Percentiles rank a stretch among this genome's conserved stretches.
phyloP scores from a whole-genome alignment of 2,888 invertebrate genomes.

The Atethmia centrago region DNA sequence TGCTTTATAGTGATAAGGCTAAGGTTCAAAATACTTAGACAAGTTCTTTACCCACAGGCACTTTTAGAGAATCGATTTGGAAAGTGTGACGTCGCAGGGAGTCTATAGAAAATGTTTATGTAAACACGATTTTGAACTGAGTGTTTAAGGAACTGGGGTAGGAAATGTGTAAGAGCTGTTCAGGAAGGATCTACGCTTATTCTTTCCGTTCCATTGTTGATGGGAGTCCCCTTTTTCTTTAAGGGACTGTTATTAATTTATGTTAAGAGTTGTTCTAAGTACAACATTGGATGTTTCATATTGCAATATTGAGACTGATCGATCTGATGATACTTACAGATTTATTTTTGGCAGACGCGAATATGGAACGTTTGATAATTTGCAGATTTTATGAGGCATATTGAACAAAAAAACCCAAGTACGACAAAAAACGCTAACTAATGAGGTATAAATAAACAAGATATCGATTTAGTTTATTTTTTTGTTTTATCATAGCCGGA shows the following conservation, averaged over 20 bases:
- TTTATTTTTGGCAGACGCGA: too few relatives aligned
- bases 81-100: constrained; percentile 34
- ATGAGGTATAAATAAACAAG: too few relatives aligned
- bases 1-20: fast-evolving
- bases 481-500: too few relatives aligned
- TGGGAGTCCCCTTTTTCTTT: not conserved
- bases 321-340: too few relatives aligned
- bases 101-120: constrained; percentile 4
- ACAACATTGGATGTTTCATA: too few relatives aligned
- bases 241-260: not conserved
- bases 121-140: constrained; percentile 33
- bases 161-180: not conserved
- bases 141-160: not conserved
- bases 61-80: constrained; percentile 44
- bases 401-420: too few relatives aligned
- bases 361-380: too few relatives aligned
- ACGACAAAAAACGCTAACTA: too few relatives aligned
- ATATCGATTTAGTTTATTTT: too few relatives aligned
- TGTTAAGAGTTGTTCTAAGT: not conserved
- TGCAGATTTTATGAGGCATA: too few relatives aligned
- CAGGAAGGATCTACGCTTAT: constrained; percentile 3
- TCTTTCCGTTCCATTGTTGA: not conserved
- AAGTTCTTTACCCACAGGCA: constrained; percentile 4
- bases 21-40: constrained; percentile 6
- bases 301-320: too few relatives aligned